A percentile compares a stretch with the other conserved stretches of the same genome.
These are phyloP conservation scores for Protaetia brevitarsis DNA, from an alignment of 1,140 invertebrate genomes.

Conservation along the genomic window DNA sequence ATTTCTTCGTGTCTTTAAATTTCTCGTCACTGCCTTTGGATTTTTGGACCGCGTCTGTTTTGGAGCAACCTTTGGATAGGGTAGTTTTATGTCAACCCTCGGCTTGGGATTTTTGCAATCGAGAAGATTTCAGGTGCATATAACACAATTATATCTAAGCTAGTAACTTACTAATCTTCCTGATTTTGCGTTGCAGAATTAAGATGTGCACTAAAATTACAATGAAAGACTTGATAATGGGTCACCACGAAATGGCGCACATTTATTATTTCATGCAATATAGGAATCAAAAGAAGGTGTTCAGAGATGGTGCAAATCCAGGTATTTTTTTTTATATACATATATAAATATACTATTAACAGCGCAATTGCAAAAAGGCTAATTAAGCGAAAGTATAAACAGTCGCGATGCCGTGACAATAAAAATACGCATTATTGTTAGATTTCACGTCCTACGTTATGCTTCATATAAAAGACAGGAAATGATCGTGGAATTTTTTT, in stretches of 20 bases:
- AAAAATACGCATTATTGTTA: no score
- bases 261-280: constrained; percentile 89
- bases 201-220: constrained; percentile 93
- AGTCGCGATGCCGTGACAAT: not conserved
- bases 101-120: constrained; percentile 92
- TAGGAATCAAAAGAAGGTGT: constrained; percentile 77
- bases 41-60: constrained; percentile 77
- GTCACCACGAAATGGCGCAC: constrained; percentile 92
- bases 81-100: constrained; percentile 80
- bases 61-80: constrained; percentile 70
- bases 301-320: constrained; percentile 88
- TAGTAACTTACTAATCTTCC: not conserved
- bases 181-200: constrained; percentile 65
- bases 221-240: constrained; percentile 84
- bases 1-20: constrained; percentile 81
- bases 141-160: not conserved
- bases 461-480: not conserved
- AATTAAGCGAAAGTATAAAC: no score
- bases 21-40: constrained; percentile 76
- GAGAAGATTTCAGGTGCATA: constrained; percentile 71
- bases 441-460: not conserved
- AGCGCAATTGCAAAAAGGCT: no score
- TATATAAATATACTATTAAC: no score
- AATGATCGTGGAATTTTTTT: no score
- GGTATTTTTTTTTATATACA: constrained; percentile 52